Percentiles rank a stretch among this genome's conserved stretches.
Evolutionary conservation across 2,797 vertebrate genomes (phyloP).

Genomic region (Rhinichthys osculus): DNA sequence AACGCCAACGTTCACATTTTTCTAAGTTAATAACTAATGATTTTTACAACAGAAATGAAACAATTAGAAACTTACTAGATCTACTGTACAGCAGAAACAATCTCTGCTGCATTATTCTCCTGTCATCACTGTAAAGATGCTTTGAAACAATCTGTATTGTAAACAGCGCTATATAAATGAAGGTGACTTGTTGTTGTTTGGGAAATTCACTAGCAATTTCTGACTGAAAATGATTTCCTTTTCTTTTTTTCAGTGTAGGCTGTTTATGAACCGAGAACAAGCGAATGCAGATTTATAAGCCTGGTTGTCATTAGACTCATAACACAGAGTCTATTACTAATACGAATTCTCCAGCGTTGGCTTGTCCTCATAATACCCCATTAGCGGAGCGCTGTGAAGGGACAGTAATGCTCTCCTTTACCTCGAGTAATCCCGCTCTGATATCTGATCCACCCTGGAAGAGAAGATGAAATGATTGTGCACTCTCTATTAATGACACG

Average conservation of each 20-base stretch:
- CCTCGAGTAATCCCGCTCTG: constrained; percentile 14
- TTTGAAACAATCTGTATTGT: too few relatives aligned
- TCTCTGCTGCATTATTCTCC: too few relatives aligned
- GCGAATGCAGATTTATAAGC: neutral
- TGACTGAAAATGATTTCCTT: neutral
- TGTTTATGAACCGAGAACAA: neutral
- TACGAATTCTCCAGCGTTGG: neutral
- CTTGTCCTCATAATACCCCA: neutral
- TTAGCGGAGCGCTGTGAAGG: neutral
- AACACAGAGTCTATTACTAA: neutral
- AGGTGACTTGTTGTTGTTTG: too few relatives aligned
- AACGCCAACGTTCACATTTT: too few relatives aligned
- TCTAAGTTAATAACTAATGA: too few relatives aligned
- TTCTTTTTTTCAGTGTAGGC: neutral
- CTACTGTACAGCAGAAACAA: too few relatives aligned
- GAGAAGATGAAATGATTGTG: constrained; percentile 41
- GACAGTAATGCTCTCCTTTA: neutral
- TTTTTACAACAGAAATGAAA: too few relatives aligned
- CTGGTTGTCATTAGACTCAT: neutral
- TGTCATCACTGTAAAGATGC: too few relatives aligned
- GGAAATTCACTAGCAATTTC: too few relatives aligned
- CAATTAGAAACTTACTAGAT: too few relatives aligned
- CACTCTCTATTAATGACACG: constrained; percentile 21
- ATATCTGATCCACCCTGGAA: constrained; percentile 47
- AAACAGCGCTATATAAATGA: too few relatives aligned